Conservation (phyloP, 2,113 vertebrate species). For the Oriolus oriolus region DNA sequence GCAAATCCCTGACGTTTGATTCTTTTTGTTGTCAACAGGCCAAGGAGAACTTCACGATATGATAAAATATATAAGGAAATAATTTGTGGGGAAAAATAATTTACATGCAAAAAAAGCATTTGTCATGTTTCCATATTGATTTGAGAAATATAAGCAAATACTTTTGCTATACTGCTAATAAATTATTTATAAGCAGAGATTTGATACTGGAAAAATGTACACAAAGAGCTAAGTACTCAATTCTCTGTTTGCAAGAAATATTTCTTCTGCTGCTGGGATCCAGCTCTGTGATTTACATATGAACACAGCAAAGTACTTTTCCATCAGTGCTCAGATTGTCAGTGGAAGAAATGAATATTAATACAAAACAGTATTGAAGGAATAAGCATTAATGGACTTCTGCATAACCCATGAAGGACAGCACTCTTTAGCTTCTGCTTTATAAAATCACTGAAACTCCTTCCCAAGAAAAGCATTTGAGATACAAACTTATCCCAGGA, state of each 20-base stretch:
- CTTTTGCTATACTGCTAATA: neutral
- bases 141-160: slow-evolving; percentile 7
- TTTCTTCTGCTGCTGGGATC: neutral
- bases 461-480: neutral
- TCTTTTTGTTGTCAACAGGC: neutral
- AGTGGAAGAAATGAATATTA: neutral
- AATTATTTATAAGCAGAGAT: slow-evolving; percentile 35
- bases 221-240: neutral
- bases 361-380: neutral
- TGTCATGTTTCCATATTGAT: neutral
- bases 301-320: neutral
- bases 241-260: neutral
- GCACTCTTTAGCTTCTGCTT: neutral
- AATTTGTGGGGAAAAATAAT: neutral
- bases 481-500: neutral
- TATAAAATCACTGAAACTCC: neutral
- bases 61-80: neutral
- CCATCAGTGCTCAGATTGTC: neutral
- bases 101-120: neutral
- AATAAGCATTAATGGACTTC: neutral
- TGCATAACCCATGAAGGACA: neutral
- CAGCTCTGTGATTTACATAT: neutral
- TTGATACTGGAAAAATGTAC: neutral
- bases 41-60: neutral
- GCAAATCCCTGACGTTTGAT: neutral